These are phyloP conservation scores for Hirundichthys speculiger DNA, from an alignment of 2,113 vertebrate genomes.

Conservation along the genomic window DNA sequence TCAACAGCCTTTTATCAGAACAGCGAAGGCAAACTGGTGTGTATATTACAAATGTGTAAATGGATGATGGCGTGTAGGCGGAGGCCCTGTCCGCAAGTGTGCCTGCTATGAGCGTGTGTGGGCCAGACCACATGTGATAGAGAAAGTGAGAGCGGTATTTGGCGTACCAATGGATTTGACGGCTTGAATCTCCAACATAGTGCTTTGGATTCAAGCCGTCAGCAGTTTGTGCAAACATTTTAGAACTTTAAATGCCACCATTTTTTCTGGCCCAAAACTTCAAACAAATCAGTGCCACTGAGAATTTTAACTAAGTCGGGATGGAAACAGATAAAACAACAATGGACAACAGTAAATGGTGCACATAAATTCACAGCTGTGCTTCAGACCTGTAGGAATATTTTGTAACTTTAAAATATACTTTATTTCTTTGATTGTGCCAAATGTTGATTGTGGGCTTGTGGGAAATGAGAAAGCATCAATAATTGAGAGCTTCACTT, in stretches of 20 bases:
- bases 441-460: slow-evolving; percentile 8
- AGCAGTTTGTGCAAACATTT: slow-evolving; percentile 61
- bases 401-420: not conserved
- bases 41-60: slow-evolving; percentile 30
- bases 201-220: slow-evolving; percentile 48
- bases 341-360: not conserved
- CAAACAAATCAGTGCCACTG: slow-evolving; percentile 19
- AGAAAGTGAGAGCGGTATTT: slow-evolving; percentile 62
- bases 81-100: slow-evolving; percentile 51
- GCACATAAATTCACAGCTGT: slow-evolving; percentile 2
- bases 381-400: not conserved
- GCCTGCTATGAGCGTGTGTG: slow-evolving; percentile 60
- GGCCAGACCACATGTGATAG: slow-evolving; percentile 66
- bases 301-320: slow-evolving; percentile 6
- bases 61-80: slow-evolving; percentile 54
- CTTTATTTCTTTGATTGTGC: not conserved
- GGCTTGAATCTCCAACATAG: slow-evolving; percentile 52
- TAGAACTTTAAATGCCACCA: slow-evolving; percentile 61
- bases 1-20: slow-evolving; percentile 16
- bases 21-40: slow-evolving; percentile 12
- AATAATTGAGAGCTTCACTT: slow-evolving; percentile 1
- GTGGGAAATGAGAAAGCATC: not conserved
- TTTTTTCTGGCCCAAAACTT: slow-evolving; percentile 54
- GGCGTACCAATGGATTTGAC: slow-evolving; percentile 37
- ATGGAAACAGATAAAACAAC: not conserved